Evolutionary conservation across 2,888 invertebrate species (phyloP).

Genomic region (Vanessa cardui): DNA sequence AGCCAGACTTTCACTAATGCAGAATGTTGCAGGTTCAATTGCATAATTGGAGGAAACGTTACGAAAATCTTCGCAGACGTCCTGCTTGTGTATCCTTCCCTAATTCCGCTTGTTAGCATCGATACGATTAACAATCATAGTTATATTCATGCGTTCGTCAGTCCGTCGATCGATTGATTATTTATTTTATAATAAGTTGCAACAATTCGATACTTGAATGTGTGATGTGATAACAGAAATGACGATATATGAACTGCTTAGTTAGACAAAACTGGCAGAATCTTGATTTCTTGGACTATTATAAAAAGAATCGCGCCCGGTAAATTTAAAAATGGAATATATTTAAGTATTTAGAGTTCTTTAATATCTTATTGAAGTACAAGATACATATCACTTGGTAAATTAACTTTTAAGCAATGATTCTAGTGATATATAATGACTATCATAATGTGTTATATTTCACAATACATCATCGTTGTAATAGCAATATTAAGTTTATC

Average conservation of each 20-base stretch:
- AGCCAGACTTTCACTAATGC: slow-evolving; percentile 60
- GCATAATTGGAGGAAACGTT: slow-evolving; percentile 65
- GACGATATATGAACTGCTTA: too few relatives aligned
- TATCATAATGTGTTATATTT: slow-evolving; percentile 9
- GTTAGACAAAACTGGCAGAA: too few relatives aligned
- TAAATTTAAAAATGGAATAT: too few relatives aligned
- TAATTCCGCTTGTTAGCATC: slow-evolving; percentile 33
- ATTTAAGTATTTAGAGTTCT: too few relatives aligned
- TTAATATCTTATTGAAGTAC: too few relatives aligned
- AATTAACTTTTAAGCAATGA: too few relatives aligned
- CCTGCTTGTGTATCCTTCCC: slow-evolving; percentile 58
- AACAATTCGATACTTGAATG: too few relatives aligned
- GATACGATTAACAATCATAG: neutral
- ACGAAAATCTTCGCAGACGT: slow-evolving; percentile 59
- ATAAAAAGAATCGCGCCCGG: too few relatives aligned
- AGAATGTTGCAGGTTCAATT: slow-evolving; percentile 43
- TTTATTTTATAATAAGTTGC: neutral
- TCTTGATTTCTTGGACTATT: too few relatives aligned
- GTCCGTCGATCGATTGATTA: neutral
- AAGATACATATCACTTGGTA: too few relatives aligned
- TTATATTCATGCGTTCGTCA: neutral
- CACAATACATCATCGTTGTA: slow-evolving; percentile 17
- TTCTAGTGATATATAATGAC: neutral
- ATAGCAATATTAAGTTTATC: slow-evolving; percentile 25
- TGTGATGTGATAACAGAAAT: too few relatives aligned